Evolutionary conservation across 2,888 invertebrate species (phyloP).

Genomic region (Aspidiotus rigidus): DNA sequence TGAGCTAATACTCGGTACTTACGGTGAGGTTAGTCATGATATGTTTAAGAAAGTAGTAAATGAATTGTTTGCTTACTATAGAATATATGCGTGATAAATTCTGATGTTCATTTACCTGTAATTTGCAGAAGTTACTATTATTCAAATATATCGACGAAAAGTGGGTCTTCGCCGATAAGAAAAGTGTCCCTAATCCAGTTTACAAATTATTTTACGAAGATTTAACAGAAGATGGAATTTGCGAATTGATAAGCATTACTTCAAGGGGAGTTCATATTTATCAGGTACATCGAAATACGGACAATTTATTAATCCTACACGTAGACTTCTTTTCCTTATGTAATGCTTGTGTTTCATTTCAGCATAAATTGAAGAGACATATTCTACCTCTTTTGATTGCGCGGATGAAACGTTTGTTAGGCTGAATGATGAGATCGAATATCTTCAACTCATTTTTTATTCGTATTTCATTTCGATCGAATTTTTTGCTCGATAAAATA

Average conservation of each 20-base stretch:
- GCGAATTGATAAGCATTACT: conserved; percentile 56
- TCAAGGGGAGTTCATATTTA: conserved; percentile 57
- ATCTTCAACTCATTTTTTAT: too few species aligned
- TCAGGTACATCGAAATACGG: conserved; percentile 46
- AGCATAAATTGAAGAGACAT: background rate
- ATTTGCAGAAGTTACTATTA: conserved; percentile 18
- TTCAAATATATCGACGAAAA: conserved; percentile 25
- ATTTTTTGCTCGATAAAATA: too few species aligned
- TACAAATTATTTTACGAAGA: conserved; percentile 54
- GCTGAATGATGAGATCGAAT: too few species aligned
- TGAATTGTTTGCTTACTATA: too few species aligned
- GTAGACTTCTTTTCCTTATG: background rate
- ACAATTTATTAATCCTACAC: background rate
- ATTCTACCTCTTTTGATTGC: background rate
- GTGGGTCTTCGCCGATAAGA: conserved; percentile 20
- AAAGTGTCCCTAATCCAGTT: conserved; percentile 46
- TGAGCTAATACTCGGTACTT: conserved; percentile 60
- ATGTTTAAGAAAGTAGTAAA: background rate
- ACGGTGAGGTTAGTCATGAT: conserved; percentile 48
- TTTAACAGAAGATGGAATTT: conserved; percentile 57
- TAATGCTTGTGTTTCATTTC: background rate
- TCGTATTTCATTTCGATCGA: too few species aligned
- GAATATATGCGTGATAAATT: background rate
- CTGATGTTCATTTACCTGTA: background rate
- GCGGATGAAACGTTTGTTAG: background rate